These are phyloP conservation scores for Sylvia borin DNA, from an alignment of 2,797 vertebrate species.

Conservation along the genomic window DNA sequence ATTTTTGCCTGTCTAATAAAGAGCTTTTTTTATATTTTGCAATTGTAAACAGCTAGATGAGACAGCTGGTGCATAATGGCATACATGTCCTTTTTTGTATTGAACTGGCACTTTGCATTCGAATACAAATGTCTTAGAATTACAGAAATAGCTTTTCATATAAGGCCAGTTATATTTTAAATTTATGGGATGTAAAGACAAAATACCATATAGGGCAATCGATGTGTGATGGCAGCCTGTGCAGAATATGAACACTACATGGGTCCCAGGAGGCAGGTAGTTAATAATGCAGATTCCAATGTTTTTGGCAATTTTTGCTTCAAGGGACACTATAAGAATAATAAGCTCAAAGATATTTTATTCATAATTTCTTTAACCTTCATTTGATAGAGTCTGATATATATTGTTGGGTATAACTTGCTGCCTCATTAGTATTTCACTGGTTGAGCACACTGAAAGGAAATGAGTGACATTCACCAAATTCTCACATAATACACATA, in stretches of 20 bases:
- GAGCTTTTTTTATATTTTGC: constrained; percentile 31
- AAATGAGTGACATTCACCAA: constrained; percentile 9
- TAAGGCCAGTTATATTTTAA: constrained; percentile 3
- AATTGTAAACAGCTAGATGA: constrained; percentile 38
- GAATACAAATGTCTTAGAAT: constrained; percentile 33
- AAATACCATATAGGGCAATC: background rate
- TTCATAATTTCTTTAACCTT: constrained; percentile 33
- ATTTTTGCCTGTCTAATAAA: constrained; percentile 36
- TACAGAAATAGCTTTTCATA: constrained; percentile 39
- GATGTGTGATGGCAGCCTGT: background rate
- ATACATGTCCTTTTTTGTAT: constrained; percentile 28
- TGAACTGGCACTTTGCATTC: constrained; percentile 10
- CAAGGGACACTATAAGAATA: background rate
- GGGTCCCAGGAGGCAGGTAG: background rate
- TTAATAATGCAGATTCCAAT: constrained; percentile 44
- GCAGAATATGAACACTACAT: background rate
- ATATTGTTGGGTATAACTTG: background rate
- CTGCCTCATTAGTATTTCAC: constrained; percentile 47
- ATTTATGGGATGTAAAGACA: constrained; percentile 24
- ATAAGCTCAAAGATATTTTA: constrained; percentile 31
- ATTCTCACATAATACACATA: background rate
- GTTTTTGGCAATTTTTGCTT: constrained; percentile 3
- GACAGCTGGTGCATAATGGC: constrained; percentile 45
- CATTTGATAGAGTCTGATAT: background rate
- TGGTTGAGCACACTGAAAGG: background rate